phyloP scores from a whole-genome alignment of 2,113 vertebrate species.

The Colaptes auratus region DNA sequence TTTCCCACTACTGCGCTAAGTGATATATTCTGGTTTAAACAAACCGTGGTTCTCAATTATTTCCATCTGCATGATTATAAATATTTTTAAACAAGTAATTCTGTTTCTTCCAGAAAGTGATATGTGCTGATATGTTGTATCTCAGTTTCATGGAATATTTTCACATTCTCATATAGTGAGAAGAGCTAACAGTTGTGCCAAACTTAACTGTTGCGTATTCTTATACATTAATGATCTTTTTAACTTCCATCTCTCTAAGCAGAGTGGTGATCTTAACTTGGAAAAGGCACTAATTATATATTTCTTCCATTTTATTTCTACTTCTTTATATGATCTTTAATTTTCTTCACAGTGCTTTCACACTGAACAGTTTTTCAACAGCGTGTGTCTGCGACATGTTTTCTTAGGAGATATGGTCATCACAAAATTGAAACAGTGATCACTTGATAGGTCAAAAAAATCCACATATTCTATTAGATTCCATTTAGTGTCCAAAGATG shows the following conservation, averaged over 20 bases:
- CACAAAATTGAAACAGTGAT: neutral
- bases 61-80: conserved; percentile 52
- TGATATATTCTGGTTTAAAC: conserved; percentile 35
- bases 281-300: neutral
- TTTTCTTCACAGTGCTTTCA: neutral
- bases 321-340: neutral
- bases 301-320: neutral
- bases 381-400: neutral
- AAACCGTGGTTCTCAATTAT: conserved; percentile 47
- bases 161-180: conserved; percentile 37
- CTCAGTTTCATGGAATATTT: conserved; percentile 58
- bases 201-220: neutral
- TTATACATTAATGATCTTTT: conserved; percentile 23
- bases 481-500: neutral
- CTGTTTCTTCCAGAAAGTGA: conserved; percentile 23
- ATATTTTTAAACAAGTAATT: conserved; percentile 59
- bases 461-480: neutral
- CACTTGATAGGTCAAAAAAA: neutral
- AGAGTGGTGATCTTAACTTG: conserved; percentile 1
- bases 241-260: neutral
- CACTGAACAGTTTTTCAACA: neutral
- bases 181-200: conserved; percentile 52
- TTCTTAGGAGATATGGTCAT: neutral
- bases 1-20: neutral
- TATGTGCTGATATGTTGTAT: conserved; percentile 55